A percentile compares a stretch with the other conserved stretches of the same genome.
Evolutionary conservation across 1,140 invertebrate genomes (phyloP).

Genomic region (Proctacanthus coquilletti): DNA sequence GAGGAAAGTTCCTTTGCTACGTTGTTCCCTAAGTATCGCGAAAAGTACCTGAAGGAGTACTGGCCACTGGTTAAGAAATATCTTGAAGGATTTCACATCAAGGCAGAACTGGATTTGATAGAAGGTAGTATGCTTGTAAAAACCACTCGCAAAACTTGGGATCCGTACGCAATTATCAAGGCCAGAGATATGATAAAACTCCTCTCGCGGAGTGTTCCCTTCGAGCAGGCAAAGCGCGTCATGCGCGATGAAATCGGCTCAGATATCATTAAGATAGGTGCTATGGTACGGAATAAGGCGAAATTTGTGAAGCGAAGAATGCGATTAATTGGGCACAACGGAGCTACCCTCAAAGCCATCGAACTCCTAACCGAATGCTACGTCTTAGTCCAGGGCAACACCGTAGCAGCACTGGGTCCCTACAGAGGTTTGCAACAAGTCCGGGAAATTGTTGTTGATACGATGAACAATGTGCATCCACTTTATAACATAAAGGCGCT

Average conservation of each 20-base stretch:
- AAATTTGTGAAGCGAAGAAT: slow-evolving; percentile 93
- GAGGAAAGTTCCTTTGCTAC: slow-evolving; percentile 57
- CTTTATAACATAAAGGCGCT: slow-evolving; percentile 97
- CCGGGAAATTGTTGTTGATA: slow-evolving; percentile 84
- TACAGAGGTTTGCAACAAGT: slow-evolving; percentile 90
- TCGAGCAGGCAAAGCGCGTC: slow-evolving; percentile 79
- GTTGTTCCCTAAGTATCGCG: slow-evolving; percentile 67
- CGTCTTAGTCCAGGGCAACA: slow-evolving; percentile 92
- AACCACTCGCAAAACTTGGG: slow-evolving; percentile 96
- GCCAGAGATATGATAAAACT: slow-evolving; percentile 93
- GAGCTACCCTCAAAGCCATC: slow-evolving; percentile 93
- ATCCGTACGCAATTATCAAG: slow-evolving; percentile 95
- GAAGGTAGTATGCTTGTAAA: slow-evolving; percentile 91
- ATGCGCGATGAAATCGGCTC: slow-evolving; percentile 80
- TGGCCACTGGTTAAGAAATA: slow-evolving; percentile 90
- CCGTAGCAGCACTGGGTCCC: slow-evolving; percentile 91
- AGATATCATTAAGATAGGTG: slow-evolving; percentile 96
- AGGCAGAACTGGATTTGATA: slow-evolving; percentile 84
- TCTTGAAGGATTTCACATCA: slow-evolving; percentile 59
- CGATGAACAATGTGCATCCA: slow-evolving; percentile 99
- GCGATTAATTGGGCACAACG: slow-evolving; percentile 89
- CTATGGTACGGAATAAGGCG: slow-evolving; percentile 79
- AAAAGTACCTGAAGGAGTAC: slow-evolving; percentile 90
- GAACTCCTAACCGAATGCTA: slow-evolving; percentile 97
- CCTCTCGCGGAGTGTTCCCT: slow-evolving; percentile 88